Evolutionary conservation across 1,140 invertebrate genomes (phyloP), one percentile per base, ranked within the genome.

Genomic region (Drosophila ficusphila): DNA sequence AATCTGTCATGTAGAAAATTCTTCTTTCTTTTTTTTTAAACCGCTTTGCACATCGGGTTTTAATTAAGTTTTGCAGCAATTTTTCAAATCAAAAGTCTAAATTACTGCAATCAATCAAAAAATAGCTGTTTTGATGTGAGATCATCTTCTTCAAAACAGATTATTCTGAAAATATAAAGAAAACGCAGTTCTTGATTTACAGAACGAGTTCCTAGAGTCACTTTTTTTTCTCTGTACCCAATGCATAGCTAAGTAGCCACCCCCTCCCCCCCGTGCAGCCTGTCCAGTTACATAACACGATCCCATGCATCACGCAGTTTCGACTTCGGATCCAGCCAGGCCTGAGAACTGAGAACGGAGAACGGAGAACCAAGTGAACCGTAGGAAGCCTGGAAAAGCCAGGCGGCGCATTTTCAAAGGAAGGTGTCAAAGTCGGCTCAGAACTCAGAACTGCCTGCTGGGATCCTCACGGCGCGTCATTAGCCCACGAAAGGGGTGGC

Each of bases 371-470:
- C 44, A 6, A 51, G 19, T 18, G 62, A 65, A n/a, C 25, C 62
- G 27, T 23, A 16, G 60, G 12, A 29, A 42, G 11, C 33, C 14
- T 19, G 38, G 27, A 18, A 47, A 29, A 31, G n/a, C 34, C 14
- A 23, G 33, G 36, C 64, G 64, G 64, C 47, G 25, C 38, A 39
- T 67, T 52, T 52, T 47, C 47, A 42, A 54, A 64, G 57, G 54
- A 49, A 74, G 71, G 71, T 74, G 70, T 74, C 44, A 64, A 74
- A 72, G 47, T 71, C 46, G 68, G 16, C 68, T 52, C 34, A 41
- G 25, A 47, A 36, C 19, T 62, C 21, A n/a, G n/a, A n/a, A n/a
- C 48, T 7, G 48, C 36, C 70, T 74, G 69, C 70, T 64, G 70
- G 7, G 64, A 70, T 23, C 62, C 23, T 65, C 25, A 29, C 42